Evolutionary conservation across 2,888 invertebrate genomes (phyloP).

Genomic region (Itoplectis maculator): DNA sequence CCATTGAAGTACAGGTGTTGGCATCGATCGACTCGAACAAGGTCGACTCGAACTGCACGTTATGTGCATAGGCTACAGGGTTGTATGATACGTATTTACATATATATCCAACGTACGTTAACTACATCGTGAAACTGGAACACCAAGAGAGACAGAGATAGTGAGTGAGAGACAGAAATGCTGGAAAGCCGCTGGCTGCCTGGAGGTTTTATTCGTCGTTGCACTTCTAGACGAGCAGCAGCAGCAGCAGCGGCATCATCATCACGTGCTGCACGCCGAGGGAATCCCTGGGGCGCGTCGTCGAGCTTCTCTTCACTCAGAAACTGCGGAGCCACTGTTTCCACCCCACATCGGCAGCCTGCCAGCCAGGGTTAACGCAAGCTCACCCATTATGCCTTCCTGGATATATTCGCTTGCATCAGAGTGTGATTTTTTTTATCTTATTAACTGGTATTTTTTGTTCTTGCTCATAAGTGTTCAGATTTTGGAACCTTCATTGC

Average conservation of each 20-base stretch:
- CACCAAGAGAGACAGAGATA: conserved; percentile 16
- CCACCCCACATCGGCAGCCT: conserved; percentile 6
- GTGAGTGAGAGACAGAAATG: background rate
- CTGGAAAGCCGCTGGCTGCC: conserved; percentile 8
- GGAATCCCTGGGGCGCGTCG: conserved; percentile 30
- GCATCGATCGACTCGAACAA: conserved; percentile 35
- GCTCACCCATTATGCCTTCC: conserved; percentile 29
- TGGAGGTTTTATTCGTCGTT: conserved; percentile 39
- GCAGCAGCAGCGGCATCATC: conserved; percentile 25
- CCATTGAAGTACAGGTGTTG: conserved; percentile 4
- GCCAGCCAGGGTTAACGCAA: conserved; percentile 1
- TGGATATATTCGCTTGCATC: background rate
- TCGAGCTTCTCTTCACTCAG: conserved; percentile 20
- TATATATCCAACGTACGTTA: background rate
- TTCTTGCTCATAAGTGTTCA: background rate
- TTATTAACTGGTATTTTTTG: background rate
- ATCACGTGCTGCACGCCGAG: conserved; percentile 15
- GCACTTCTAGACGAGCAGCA: conserved; percentile 32
- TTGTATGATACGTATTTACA: background rate
- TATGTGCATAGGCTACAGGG: background rate
- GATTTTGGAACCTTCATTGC: no score
- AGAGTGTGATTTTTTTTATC: background rate
- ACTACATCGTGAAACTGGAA: conserved; percentile 31
- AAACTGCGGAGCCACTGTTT: conserved; percentile 16
- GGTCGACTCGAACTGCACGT: conserved; percentile 8